Evolutionary conservation across 2,888 invertebrate genomes (phyloP).

Genomic region (Ophion ellenae): DNA sequence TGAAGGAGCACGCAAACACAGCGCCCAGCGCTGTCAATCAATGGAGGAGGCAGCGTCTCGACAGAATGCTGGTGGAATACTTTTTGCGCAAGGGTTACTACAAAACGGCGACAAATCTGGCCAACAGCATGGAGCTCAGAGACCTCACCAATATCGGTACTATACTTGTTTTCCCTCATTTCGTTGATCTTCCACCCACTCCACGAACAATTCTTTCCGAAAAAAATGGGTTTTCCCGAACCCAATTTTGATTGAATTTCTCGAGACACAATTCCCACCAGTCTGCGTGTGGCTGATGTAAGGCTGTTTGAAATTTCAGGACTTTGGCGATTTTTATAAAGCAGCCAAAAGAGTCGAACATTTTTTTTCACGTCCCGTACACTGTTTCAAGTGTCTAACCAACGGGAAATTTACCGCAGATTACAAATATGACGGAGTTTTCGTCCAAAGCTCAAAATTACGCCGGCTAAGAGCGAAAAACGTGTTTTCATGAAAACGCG

Average conservation of each 20-base stretch:
- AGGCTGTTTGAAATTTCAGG: too few relatives aligned
- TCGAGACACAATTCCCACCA: too few relatives aligned
- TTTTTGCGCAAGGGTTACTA: slow-evolving; percentile 97
- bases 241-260: too few relatives aligned
- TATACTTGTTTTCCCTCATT: slow-evolving; percentile 60
- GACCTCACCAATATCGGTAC: slow-evolving; percentile 96
- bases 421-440: neutral
- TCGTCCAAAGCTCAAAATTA: neutral
- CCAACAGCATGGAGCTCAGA: slow-evolving; percentile 91
- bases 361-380: too few relatives aligned
- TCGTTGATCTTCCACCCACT: neutral
- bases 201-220: too few relatives aligned
- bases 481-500: neutral
- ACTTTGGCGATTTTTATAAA: too few relatives aligned
- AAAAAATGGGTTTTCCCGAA: too few relatives aligned
- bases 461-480: neutral
- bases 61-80: slow-evolving; percentile 98
- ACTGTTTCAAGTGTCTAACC: too few relatives aligned
- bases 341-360: too few relatives aligned
- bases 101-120: slow-evolving; percentile 95
- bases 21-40: slow-evolving; percentile 87
- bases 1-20: slow-evolving; percentile 90
- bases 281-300: too few relatives aligned
- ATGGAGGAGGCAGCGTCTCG: slow-evolving; percentile 94
- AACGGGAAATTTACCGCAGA: too few relatives aligned